Evolutionary conservation across 2,888 invertebrate species (phyloP), one percentile per base, ranked within the genome.

Genomic region (Phorcus lineatus): DNA sequence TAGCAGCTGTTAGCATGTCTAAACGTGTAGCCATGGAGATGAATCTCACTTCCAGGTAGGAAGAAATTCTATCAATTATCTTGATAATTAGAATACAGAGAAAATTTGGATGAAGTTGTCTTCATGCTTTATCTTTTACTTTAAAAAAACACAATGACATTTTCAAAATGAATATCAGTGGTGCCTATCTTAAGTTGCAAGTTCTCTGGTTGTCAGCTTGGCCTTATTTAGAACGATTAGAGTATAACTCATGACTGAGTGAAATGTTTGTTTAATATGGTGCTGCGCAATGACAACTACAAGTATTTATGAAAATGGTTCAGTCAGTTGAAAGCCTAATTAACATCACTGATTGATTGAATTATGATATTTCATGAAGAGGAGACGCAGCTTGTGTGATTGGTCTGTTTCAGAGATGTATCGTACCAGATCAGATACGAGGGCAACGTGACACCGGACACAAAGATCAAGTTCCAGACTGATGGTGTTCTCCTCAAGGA

Each of bases 401-500:
- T 47, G 13, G 11, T 47, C 1, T 47, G 47, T 80, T 84, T 9
- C 83, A 92, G 91, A 52, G 90, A 89, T 79, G 92, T 93, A 22
- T 93, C 93, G 0, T 93, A 93, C 85, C 93, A 94, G 91, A 99
- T 99, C 93, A 95, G 99, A 81, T 99, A 98, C 91, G 99, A 99
- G 91, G 98, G 98, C 22, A 99, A 98, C 89, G 96, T 95, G 0
- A 96, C 96, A 0, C 95, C 96, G 0, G 95, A 96, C 4, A 99
- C 99, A 0, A 96, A 96, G 92, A 97, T 99, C 80, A 99, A 99
- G 93, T 99, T 99, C 91, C 98, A 99, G 99, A 99, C 99, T 9
- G 99, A 99, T 93, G 95, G 99, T 93, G 98, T 99, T 0, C 94
- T 99, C 9, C 94, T 99, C 47, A 97, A 97, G 93, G 98, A 98